phyloP scores from a whole-genome alignment of 2,888 invertebrate genomes.

The Phaedon cochleariae region DNA sequence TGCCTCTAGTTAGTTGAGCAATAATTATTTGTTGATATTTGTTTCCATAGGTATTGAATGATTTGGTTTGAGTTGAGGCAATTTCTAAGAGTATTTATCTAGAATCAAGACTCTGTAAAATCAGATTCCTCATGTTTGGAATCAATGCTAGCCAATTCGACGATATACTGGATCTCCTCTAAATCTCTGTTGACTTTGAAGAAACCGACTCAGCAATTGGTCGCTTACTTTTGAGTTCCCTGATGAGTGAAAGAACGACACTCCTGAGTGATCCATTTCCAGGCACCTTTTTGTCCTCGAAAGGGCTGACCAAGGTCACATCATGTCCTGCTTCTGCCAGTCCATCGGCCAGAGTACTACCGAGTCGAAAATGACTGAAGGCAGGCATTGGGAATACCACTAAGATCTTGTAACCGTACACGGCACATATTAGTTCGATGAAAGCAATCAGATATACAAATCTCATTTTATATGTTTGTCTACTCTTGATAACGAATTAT shows the following conservation, averaged over 20 bases:
- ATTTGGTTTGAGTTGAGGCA: too few relatives aligned
- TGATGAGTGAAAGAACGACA: conserved; percentile 61
- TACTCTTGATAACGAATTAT: too few relatives aligned
- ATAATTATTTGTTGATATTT: too few relatives aligned
- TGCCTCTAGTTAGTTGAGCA: too few relatives aligned
- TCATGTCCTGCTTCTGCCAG: conserved; percentile 49
- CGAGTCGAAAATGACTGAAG: conserved; percentile 46
- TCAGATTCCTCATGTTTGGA: too few relatives aligned
- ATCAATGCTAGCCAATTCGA: too few relatives aligned
- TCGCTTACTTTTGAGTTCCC: conserved; percentile 60
- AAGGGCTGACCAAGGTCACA: conserved; percentile 48
- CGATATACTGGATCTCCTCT: too few relatives aligned
- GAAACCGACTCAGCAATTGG: too few relatives aligned
- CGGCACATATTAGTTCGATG: neutral
- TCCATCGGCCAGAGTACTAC: conserved; percentile 44
- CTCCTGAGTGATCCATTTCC: conserved; percentile 30
- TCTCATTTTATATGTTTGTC: neutral
- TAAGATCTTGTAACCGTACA: conserved; percentile 38
- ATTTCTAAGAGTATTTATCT: too few relatives aligned
- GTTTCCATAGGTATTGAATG: too few relatives aligned
- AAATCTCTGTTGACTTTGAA: too few relatives aligned
- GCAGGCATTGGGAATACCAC: conserved; percentile 43
- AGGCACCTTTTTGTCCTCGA: conserved; percentile 40
- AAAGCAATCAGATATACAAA: neutral
- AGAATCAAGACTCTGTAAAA: too few relatives aligned